phyloP scores from a whole-genome alignment of 2,888 invertebrate species.

The Nomada ferruginata region DNA sequence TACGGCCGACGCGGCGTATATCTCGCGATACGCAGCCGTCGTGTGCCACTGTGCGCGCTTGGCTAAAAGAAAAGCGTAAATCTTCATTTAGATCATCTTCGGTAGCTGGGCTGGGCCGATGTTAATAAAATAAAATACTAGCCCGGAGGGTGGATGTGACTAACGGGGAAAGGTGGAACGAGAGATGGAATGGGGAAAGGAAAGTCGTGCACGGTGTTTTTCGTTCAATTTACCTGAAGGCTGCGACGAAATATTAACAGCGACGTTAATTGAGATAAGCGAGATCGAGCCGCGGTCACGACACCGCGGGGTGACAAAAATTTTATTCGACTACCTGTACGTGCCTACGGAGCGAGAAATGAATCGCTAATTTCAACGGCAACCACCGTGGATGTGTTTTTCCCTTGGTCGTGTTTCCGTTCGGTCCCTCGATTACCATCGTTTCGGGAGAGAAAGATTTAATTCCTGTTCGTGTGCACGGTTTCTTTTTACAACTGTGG shows the following conservation, averaged over 20 bases:
- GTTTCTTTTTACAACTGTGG: slow-evolving; percentile 18
- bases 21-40: slow-evolving; percentile 34
- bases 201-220: slow-evolving; percentile 1
- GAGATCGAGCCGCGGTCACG: slow-evolving; percentile 50
- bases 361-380: slow-evolving; percentile 36
- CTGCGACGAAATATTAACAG: slow-evolving; percentile 64
- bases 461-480: slow-evolving; percentile 42
- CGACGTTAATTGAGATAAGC: slow-evolving; percentile 71
- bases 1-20: slow-evolving; percentile 39
- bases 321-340: slow-evolving; percentile 47
- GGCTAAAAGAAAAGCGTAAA: slow-evolving; percentile 38
- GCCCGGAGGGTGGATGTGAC: background rate
- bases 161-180: background rate
- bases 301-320: slow-evolving; percentile 50
- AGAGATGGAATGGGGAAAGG: background rate
- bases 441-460: slow-evolving; percentile 15
- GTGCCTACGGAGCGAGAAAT: slow-evolving; percentile 3
- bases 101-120: background rate
- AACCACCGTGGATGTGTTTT: slow-evolving; percentile 11
- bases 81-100: slow-evolving; percentile 54
- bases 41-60: background rate
- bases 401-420: background rate
- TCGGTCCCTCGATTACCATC: slow-evolving; percentile 28
- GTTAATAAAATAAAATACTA: slow-evolving; percentile 25
- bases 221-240: slow-evolving; percentile 46